These are phyloP conservation scores for Aphis craccivora DNA, from an alignment of 1,140 invertebrate genomes.

Conservation along the genomic window DNA sequence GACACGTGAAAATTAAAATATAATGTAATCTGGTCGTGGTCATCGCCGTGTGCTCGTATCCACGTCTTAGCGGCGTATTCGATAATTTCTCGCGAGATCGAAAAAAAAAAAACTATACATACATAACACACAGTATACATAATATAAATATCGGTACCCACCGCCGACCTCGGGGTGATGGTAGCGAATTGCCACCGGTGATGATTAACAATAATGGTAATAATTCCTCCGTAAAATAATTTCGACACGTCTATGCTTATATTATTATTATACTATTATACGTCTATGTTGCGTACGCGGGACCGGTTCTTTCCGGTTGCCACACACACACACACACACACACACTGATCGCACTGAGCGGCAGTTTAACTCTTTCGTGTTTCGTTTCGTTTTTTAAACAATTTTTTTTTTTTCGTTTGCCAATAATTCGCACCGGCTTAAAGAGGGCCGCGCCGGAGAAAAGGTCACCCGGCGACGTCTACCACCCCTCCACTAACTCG, in stretches of 20 bases:
- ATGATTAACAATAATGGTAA: constrained; percentile 11
- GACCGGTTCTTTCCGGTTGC: constrained; percentile 55
- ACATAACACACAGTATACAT: background rate
- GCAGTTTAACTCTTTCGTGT: constrained; percentile 34
- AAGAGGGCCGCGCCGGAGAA: constrained; percentile 43
- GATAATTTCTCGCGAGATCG: background rate
- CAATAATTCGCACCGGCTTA: constrained; percentile 6
- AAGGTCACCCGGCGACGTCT: constrained; percentile 32
- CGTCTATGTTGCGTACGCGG: background rate
- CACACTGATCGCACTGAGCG: background rate
- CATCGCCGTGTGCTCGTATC: background rate
- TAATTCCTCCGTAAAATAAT: constrained; percentile 4
- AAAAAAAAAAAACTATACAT: background rate
- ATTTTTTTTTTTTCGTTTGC: background rate
- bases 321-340: background rate
- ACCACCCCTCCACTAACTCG: background rate
- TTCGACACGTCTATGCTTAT: constrained; percentile 43
- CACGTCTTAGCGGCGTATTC: background rate
- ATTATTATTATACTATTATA: background rate
- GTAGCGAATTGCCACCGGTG: constrained; percentile 27
- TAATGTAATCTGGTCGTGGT: background rate
- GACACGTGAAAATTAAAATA: background rate
- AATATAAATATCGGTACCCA: background rate
- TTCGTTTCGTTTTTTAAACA: background rate
- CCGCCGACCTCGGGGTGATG: background rate